A percentile compares a stretch with the other conserved stretches of the same genome.
phyloP scores from a whole-genome alignment of 92 coral and sea anemone genomes.

The Phymanthus crucifer region DNA sequence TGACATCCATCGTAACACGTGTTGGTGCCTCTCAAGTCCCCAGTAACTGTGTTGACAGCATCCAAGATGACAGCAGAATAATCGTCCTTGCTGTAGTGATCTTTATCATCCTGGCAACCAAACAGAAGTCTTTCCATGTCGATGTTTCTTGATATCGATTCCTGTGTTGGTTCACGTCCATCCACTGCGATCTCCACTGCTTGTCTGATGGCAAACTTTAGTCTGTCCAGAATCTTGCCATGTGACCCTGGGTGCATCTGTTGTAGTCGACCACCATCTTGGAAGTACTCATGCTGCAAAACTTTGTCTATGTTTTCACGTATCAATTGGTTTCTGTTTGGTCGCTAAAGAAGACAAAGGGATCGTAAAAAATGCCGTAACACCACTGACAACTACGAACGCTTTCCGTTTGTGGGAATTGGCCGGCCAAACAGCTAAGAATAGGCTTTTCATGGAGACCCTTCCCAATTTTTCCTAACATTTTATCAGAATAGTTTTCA shows the following conservation, averaged over 20 bases:
- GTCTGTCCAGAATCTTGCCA: slow-evolving; percentile 12
- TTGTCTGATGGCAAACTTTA: slow-evolving; percentile 24
- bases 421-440: too few relatives aligned
- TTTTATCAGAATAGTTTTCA: too few relatives aligned
- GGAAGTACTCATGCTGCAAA: background rate
- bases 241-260: slow-evolving; percentile 9
- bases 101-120: background rate
- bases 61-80: slow-evolving; percentile 12
- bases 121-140: slow-evolving; percentile 17
- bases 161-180: slow-evolving; percentile 24
- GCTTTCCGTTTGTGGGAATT: background rate
- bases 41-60: slow-evolving; percentile 13
- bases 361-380: too few relatives aligned
- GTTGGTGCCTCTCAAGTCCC: background rate
- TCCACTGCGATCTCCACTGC: slow-evolving; percentile 33
- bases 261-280: background rate
- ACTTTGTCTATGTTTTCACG: background rate
- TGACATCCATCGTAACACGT: slow-evolving; percentile 15
- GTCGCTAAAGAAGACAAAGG: background rate
- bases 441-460: too few relatives aligned
- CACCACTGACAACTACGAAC: too few relatives aligned
- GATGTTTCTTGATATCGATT: slow-evolving; percentile 19
- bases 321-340: slow-evolving; percentile 22
- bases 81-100: background rate
- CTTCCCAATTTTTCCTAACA: too few relatives aligned